These are phyloP conservation scores for Trachymyrmex septentrionalis DNA, from an alignment of 1,140 invertebrate genomes.

Conservation along the genomic window DNA sequence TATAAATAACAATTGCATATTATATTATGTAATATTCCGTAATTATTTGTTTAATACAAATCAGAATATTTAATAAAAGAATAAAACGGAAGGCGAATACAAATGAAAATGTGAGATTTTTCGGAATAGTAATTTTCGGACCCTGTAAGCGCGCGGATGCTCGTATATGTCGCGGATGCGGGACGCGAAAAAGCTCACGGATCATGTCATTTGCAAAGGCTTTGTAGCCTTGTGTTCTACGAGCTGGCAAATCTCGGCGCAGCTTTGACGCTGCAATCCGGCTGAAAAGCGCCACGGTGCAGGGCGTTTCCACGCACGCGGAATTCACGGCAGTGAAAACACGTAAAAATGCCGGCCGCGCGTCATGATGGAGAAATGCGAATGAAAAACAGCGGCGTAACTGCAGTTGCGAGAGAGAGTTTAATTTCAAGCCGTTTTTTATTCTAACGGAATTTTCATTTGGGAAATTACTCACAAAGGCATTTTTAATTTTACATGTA, in stretches of 20 bases:
- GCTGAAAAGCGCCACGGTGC: conserved; percentile 42
- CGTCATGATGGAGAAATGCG: conserved; percentile 43
- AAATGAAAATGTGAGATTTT: not conserved
- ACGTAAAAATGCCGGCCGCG: conserved; percentile 15
- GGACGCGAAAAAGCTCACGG: conserved; percentile 49
- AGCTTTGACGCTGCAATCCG: conserved; percentile 54
- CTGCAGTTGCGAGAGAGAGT: conserved; percentile 19
- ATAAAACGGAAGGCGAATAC: not conserved
- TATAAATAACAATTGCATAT: not conserved
- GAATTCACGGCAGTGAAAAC: conserved; percentile 48
- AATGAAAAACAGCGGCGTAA: conserved; percentile 30
- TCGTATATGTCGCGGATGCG: conserved; percentile 11
- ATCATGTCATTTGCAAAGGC: conserved; percentile 60
- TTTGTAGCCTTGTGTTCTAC: conserved; percentile 64
- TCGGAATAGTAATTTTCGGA: not conserved
- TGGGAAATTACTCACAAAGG: conserved; percentile 9
- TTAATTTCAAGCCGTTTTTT: conserved; percentile 44
- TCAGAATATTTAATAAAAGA: not conserved
- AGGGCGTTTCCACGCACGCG: conserved; percentile 28
- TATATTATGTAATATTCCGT: not conserved
- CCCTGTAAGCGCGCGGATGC: not conserved
- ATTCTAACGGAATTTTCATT: conserved; percentile 44
- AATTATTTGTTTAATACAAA: not conserved
- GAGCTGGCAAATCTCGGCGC: conserved; percentile 33
- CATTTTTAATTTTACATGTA: not conserved